Conservation (phyloP, 2,797 vertebrate species). For the Amblyopsis hoosieri region DNA sequence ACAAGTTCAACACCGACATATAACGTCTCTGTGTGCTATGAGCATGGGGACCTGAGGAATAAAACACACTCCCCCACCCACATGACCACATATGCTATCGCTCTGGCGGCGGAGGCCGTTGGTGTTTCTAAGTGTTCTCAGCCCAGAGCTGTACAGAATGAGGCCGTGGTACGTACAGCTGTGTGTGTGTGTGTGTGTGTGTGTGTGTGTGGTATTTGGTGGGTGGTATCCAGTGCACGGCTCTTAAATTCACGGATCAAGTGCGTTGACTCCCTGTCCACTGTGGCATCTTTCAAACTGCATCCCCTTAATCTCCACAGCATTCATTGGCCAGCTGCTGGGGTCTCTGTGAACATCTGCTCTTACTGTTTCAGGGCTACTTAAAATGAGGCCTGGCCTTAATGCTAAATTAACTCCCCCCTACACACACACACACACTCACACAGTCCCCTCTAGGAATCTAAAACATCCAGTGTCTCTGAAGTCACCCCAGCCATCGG, state of each 20-base stretch:
- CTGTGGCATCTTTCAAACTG: conserved; percentile 43
- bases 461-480: conserved; percentile 24
- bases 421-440: conserved; percentile 21
- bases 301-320: conserved; percentile 22
- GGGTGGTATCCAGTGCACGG: conserved; percentile 70
- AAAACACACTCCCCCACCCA: conserved; percentile 22
- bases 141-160: not conserved
- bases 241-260: conserved; percentile 69
- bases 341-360: conserved; percentile 57
- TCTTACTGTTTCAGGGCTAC: conserved; percentile 56
- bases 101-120: conserved; percentile 50
- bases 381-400: conserved; percentile 53
- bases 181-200: conserved; percentile 75
- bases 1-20: conserved; percentile 43
- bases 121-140: conserved; percentile 21
- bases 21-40: conserved; percentile 38
- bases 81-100: conserved; percentile 64
- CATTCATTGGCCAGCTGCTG: conserved; percentile 49
- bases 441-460: conserved; percentile 48
- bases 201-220: conserved; percentile 74
- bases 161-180: conserved; percentile 36
- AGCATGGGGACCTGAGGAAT: not conserved
- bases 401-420: conserved; percentile 64
- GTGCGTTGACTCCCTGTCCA: conserved; percentile 66
- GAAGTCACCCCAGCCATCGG: conserved; percentile 6